Conservation (phyloP, 1,140 invertebrate genomes). For the Pseudoatta argentina region DNA sequence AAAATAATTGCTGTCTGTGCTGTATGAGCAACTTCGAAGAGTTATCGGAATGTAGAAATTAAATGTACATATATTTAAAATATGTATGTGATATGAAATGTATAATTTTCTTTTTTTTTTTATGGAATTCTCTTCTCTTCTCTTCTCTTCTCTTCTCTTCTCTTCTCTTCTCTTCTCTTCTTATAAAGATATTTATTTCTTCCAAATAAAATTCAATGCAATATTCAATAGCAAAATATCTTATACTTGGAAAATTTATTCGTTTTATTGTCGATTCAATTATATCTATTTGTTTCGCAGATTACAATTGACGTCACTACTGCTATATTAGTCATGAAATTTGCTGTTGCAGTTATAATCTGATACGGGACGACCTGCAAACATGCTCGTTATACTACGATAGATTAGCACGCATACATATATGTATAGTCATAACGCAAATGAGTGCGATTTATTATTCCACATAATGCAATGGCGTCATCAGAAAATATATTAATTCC, state of each 20-base stretch:
- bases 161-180: background rate
- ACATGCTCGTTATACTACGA: slow-evolving; percentile 38
- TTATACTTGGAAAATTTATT: background rate
- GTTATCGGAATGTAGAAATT: background rate
- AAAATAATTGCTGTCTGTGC: background rate
- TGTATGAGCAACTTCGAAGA: background rate
- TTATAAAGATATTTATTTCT: background rate
- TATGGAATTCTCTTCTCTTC: too few species aligned
- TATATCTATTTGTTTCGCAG: slow-evolving; percentile 14
- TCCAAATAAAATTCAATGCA: background rate
- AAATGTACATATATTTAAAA: background rate
- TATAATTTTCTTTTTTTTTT: too few species aligned
- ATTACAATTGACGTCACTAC: slow-evolving; percentile 21
- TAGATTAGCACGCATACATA: slow-evolving; percentile 25
- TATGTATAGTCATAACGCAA: slow-evolving; percentile 24
- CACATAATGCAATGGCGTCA: slow-evolving; percentile 18
- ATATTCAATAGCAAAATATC: background rate
- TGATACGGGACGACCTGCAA: slow-evolving; percentile 29
- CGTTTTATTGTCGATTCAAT: background rate
- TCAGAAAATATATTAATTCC: slow-evolving; percentile 37
- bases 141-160: background rate
- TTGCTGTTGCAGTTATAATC: slow-evolving; percentile 38
- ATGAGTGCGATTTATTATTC: slow-evolving; percentile 50
- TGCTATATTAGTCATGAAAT: slow-evolving; percentile 48
- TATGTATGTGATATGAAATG: background rate